Base-by-base conservation (phyloP, 2,888 invertebrate genomes). In the Seira musarum region DNA sequence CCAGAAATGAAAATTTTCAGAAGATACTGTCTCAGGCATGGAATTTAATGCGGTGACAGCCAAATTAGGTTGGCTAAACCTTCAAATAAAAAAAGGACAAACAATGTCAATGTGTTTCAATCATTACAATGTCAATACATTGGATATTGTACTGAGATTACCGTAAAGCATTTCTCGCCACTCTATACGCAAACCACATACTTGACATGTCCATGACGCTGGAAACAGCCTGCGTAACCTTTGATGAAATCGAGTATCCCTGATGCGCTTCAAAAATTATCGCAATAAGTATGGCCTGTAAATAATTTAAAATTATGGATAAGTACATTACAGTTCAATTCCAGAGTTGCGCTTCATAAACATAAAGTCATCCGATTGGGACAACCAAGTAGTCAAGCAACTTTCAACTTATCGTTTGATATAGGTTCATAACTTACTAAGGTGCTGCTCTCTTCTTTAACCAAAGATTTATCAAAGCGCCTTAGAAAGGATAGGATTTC, bases 1-100 rank as follows among this genome's bases (percentile, higher is more conserved):
- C 94, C 97, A 98, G 88, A 96, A 95, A 87, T 96, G 95, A 66
- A 95, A 92, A 87, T 96, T 94, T 88, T 97, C 97, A 40, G 95
- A 94, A 17, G 95, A 94, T 0, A 95, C 94, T 84, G 92, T 91
- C 64, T 92, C 92, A 1, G 92, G 91, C 30, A 95, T 89, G 63
- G 90, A 90, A 25, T 91, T 89, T 87, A 94, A 91, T 40, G 95
- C 91, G 5, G 90, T 89, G 0, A 93, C 91, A 0, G 94, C 94
- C 24, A 95, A 89, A 67, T 91, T 90, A 87, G 94, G 94, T 88
- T 96, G 95, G 0, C 95, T 95, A 88, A 95, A 95, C 73, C 92
- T 92, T 79, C n/a, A 21, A 63, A 6, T 25, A 15, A 65, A 60
- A 40, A 77, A 3, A 65, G n/a, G n/a, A n/a, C n/a, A n/a, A n/a